Base-by-base conservation (phyloP, 92 coral and sea anemone genomes). In the Phenganax marumi region DNA sequence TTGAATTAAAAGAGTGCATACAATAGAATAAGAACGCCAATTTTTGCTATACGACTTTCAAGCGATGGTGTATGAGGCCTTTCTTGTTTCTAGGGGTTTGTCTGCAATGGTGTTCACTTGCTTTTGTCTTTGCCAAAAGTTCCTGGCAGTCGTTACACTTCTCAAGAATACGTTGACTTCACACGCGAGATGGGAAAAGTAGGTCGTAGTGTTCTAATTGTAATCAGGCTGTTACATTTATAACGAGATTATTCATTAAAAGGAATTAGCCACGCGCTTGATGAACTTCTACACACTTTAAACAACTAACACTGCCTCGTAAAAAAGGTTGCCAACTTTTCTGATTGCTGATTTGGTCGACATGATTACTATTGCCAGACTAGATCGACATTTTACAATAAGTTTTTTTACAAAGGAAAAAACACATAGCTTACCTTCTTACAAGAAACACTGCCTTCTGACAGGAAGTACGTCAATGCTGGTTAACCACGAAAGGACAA, bases 141-240 rank as follows among this genome's bases (percentile, higher is more conserved):
- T 18, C 55, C 72, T 8, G 72, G 73, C 12, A 57, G 53, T 50
- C 83, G 57, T 7, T 78, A 78, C 25, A 78, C 83, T 0, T 25
- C 83, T 2, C 19, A 71, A 22, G 72, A 78, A 23, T 78, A 39
- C 25, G 83, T 78, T 14, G 83, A 78, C 21, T 78, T 78, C 73
- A 24, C 16, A 39, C 57, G 83, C 6, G 83, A 78, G 13, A 52
- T 23, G 51, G 83, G 83, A 47, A 78, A 78, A 66, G 83, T 78
- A 66, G 8, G 72, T 66, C 10, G 5, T 3, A 17, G 50, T 3
- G 49, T 64, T 8, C n/a, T 58, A 23, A 16, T 18, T 58, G 65
- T 18, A 7, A 16, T 58, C 14, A 14, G 21, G n/a, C n/a, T 18
- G 65, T 58, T 16, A 58, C 12, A 58, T 58, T 7, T 13, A 14